Evolutionary conservation across 2,113 vertebrate species (phyloP).

Genomic region (Pseudorectes ferrugineus): DNA sequence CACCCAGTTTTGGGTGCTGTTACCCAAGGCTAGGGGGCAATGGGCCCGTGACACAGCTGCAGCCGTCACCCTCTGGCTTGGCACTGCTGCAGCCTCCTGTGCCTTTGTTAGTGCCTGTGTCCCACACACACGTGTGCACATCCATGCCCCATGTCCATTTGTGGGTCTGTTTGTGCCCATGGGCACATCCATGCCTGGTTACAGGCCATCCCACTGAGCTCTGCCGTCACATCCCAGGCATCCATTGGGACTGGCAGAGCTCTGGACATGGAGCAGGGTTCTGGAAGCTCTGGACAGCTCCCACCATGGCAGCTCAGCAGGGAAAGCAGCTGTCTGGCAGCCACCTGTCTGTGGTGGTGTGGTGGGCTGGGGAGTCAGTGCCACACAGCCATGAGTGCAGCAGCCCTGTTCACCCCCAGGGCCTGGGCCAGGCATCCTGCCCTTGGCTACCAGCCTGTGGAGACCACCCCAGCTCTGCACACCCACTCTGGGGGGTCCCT

Average conservation of each 20-base stretch:
- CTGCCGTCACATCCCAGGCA: fast-evolving
- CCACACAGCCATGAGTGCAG: not conserved
- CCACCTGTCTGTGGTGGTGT: fast-evolving
- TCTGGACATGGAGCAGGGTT: fast-evolving
- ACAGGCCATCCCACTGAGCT: not conserved
- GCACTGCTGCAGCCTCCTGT: not conserved
- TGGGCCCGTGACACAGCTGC: fast-evolving
- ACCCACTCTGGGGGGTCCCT: not conserved
- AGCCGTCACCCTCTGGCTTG: not conserved
- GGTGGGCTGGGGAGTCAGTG: not conserved
- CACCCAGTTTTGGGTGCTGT: not conserved
- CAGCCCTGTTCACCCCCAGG: not conserved
- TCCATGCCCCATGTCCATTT: fast-evolving
- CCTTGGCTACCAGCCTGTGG: not conserved
- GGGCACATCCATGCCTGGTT: not conserved
- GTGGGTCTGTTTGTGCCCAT: not conserved
- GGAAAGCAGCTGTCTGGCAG: not conserved
- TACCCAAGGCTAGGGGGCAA: not conserved
- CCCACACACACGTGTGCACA: fast-evolving
- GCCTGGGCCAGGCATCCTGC: not conserved
- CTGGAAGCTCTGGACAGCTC: not conserved
- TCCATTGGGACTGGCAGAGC: not conserved
- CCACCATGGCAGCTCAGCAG: not conserved
- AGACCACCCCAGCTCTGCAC: not conserved
- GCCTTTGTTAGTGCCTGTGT: not conserved